Base-by-base conservation (phyloP, 1,140 invertebrate species). In the Zaprionus kolodkinae region DNA sequence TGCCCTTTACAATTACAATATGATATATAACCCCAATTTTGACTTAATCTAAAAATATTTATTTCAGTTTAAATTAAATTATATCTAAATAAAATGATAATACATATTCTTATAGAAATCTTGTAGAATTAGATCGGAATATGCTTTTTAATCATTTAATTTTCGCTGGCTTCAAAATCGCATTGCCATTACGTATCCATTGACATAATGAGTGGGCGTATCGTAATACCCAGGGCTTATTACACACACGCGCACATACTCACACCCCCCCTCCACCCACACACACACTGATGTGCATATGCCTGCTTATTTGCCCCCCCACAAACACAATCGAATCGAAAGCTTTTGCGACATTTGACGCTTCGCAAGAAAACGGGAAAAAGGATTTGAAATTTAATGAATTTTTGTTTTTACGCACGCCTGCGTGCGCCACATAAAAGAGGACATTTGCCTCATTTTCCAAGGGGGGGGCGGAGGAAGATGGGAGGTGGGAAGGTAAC, bases 331-430 rank as follows among this genome's bases (percentile, higher is more conserved):
- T 59, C 65, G 69, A 50, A 52, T 63, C 27, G 77, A 77, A 68
- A 72, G 60, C 57, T 68, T 63, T 72, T 71, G 54, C 30, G 55
- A 56, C 64, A 48, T 80, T 78, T 80, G 69, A 69, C 61, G 64
- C 38, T 40, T 50, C 43, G 55, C 48, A 57, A 64, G 36, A 45
- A 52, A n/a, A 38, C n/a, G 54, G 60, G 68, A 67, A 74, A 80
- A 88, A 81, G 71, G 66, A 74, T 81, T 89, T 48, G 21, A 57
- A 88, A 81, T 89, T 84, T 89, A 84, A 89, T 79, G 80, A 84
- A 76, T 72, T 79, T 89, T 78, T 70, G 64, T 67, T 78, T 88
- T 80, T 71, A 78, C 71, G 65, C 84, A 65, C 71, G 77, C 79
- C 57, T 78, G 77, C 73, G 70, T 78, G 70, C 75, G 71, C 21